Conservation (phyloP, 2,113 vertebrate genomes). For the Lepus americanus region DNA sequence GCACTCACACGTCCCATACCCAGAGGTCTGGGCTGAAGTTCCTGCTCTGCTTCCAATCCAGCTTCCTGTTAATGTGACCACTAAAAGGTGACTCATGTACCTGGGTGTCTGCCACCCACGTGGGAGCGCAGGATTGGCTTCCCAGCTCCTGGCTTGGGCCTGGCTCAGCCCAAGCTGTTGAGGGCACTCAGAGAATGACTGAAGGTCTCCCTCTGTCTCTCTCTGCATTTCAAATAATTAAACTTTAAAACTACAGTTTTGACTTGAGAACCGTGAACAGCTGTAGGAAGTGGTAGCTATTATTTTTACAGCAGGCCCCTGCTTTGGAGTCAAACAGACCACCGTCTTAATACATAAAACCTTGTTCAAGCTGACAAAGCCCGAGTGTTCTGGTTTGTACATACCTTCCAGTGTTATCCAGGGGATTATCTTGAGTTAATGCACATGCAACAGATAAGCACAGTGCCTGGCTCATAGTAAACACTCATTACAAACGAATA, state of each 20-base stretch:
- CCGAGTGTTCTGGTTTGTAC: background rate
- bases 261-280: background rate
- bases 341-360: background rate
- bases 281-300: background rate
- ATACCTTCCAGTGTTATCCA: conserved; percentile 20
- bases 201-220: no score
- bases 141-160: no score
- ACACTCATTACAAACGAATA: background rate
- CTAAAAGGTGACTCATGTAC: no score
- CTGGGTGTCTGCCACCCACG: no score
- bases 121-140: no score
- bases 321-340: background rate
- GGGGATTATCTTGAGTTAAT: conserved; percentile 16
- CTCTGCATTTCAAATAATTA: no score
- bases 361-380: background rate
- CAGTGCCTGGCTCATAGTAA: conserved; percentile 31
- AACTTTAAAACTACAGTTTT: background rate
- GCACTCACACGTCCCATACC: no score
- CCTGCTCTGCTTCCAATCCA: no score
- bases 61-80: no score
- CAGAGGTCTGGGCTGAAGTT: no score
- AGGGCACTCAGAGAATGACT: no score
- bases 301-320: background rate
- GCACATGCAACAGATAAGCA: background rate
- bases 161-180: no score